Base-by-base conservation (phyloP, 2,113 vertebrate species). In the Benitochromis conjunctus region DNA sequence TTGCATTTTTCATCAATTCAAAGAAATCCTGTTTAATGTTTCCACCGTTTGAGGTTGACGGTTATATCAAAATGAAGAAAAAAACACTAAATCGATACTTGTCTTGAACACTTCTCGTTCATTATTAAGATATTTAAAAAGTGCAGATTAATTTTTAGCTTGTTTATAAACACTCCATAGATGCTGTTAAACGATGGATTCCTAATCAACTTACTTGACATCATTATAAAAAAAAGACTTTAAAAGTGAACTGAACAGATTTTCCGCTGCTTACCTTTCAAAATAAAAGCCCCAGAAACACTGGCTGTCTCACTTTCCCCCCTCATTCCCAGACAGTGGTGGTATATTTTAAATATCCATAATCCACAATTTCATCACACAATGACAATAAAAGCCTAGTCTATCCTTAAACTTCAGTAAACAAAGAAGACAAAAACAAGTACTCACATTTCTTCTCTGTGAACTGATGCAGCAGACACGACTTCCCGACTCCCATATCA, bases 381-480 rank as follows among this genome's bases (percentile, higher is more conserved):
- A 26, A 3, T 26, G 26, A 26, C 26, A 26, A 26, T 26, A 26
- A 26, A 26, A 26, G 26, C 26, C 26, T 2, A 26, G 26, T 26
- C 26, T 3, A 3, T 26, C 26, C 31, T 56, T 2, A 9, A 36
- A 41, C 14, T 0, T 29, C 14, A 74, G 43, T 11, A 13, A 11
- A 29, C 31, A 69, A 21, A 8, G 0, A 10, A 31, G 16, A 41
- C 74, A 13, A 12, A 86, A 7, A 43, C 51, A 14, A 51, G 5
- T 11, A 84, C 98, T 98, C 96, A 99, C 98, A 99, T 96, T 99
- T 99, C 94, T 99, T 99, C 97, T 99, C 98, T 94, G 98, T 99
- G 94, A 99, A 99, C 13, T 99, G 98, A 86, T 99, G 98, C 90
- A 99, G 97, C 93, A 99, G 97, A 94, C 98, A 99, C 31, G 98